These are phyloP conservation scores for Acrobasis consociella DNA, from an alignment of 2,888 invertebrate species.

Conservation along the genomic window DNA sequence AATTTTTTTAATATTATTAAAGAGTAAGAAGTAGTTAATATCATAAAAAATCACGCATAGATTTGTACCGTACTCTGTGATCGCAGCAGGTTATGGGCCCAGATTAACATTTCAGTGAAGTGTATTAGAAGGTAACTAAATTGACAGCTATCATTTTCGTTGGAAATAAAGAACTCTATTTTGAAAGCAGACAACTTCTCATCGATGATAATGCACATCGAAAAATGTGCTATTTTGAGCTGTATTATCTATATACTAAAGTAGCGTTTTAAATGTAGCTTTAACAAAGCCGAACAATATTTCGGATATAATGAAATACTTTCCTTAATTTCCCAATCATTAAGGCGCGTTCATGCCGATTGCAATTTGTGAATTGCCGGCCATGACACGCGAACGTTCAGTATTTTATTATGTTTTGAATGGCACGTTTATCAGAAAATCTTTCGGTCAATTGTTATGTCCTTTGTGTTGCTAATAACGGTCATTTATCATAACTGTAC, in stretches of 20 bases:
- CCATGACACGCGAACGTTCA: conserved; percentile 23
- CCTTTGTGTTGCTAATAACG: conserved; percentile 10
- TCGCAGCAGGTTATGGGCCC: no score
- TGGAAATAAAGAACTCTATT: no score
- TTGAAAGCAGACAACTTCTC: no score
- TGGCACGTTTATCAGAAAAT: conserved; percentile 10
- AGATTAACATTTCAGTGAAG: no score
- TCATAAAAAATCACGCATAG: no score
- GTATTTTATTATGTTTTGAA: conserved; percentile 25
- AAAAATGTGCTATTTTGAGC: not conserved
- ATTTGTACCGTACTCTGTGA: no score
- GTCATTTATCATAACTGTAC: not conserved
- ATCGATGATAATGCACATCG: no score
- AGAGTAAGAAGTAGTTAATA: no score
- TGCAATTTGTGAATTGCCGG: conserved; percentile 24
- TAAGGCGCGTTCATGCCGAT: conserved; percentile 27
- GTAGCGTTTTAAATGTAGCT: not conserved
- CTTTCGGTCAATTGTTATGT: conserved; percentile 16
- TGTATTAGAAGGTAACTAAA: no score
- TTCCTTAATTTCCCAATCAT: conserved; percentile 30
- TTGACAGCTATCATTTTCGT: no score
- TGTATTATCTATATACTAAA: not conserved
- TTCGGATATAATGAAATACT: conserved; percentile 26
- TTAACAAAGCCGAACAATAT: conserved; percentile 14
- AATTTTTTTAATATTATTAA: no score